Conservation (phyloP, 2,888 invertebrate species). For the Ceratothoa steindachneri region DNA sequence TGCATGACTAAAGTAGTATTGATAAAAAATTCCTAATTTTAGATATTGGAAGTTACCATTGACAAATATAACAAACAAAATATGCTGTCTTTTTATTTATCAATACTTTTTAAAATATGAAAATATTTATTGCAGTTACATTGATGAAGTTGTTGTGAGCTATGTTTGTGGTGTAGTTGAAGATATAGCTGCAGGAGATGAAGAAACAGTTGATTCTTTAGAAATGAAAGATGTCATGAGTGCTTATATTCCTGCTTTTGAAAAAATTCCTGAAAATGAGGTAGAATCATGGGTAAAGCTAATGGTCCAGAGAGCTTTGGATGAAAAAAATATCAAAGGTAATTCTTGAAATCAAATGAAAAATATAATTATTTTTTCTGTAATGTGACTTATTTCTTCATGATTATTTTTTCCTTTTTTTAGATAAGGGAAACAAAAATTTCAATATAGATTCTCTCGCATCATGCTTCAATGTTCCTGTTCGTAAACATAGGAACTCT, state of each 20-base stretch:
- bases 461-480: conserved; percentile 29
- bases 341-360: neutral
- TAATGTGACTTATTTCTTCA: neutral
- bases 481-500: conserved; percentile 27
- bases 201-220: conserved; percentile 40
- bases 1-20: too few species aligned
- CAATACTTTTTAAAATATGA: too few species aligned
- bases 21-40: too few species aligned
- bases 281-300: conserved; percentile 35
- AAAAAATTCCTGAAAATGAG: conserved; percentile 34
- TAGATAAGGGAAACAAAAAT: conserved; percentile 24
- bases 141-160: conserved; percentile 46
- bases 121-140: conserved; percentile 37
- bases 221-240: conserved; percentile 44
- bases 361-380: neutral
- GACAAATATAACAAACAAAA: too few species aligned
- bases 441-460: conserved; percentile 28
- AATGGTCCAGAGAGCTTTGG: conserved; percentile 29
- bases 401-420: neutral
- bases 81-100: too few species aligned
- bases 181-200: conserved; percentile 35
- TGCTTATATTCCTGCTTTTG: conserved; percentile 46
- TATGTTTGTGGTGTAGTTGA: conserved; percentile 45
- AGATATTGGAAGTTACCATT: too few species aligned
- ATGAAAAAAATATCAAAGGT: conserved; percentile 41